A percentile compares a stretch with the other conserved stretches of the same genome.
Conservation (phyloP, 2,888 invertebrate species). For the Cantharis flavilabris region DNA sequence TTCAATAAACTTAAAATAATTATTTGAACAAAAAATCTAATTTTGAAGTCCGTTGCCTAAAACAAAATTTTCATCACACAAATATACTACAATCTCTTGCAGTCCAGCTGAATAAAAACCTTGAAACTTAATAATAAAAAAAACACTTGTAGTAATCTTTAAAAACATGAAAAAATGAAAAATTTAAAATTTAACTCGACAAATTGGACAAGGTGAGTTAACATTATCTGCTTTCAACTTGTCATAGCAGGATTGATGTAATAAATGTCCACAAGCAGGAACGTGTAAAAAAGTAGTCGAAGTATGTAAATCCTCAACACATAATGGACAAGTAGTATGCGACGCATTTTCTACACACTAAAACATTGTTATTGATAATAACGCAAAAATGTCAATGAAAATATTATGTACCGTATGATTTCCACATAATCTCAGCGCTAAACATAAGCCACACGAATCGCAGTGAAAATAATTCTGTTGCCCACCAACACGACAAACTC, state of each 20-base stretch:
- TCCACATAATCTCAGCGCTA: slow-evolving; percentile 71
- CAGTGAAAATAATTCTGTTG: slow-evolving; percentile 82
- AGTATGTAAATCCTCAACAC: slow-evolving; percentile 82
- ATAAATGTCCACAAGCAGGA: slow-evolving; percentile 82
- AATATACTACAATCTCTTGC: background rate
- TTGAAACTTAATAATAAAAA: too few relatives aligned
- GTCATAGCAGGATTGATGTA: slow-evolving; percentile 79
- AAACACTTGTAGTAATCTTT: too few relatives aligned
- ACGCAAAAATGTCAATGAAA: background rate
- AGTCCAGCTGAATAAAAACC: background rate
- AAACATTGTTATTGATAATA: background rate
- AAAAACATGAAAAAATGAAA: background rate
- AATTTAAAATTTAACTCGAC: slow-evolving; percentile 2
- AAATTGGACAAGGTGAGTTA: slow-evolving; percentile 10
- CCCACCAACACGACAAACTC: slow-evolving; percentile 83
- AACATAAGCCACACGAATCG: slow-evolving; percentile 80
- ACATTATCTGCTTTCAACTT: slow-evolving; percentile 49
- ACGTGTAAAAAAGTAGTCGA: slow-evolving; percentile 81
- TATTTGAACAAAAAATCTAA: too few relatives aligned
- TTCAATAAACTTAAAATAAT: too few relatives aligned
- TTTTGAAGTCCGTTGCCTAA: too few relatives aligned
- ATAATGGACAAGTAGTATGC: slow-evolving; percentile 80
- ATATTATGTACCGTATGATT: slow-evolving; percentile 71
- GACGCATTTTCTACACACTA: slow-evolving; percentile 87
- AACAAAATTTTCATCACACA: background rate